Base-by-base conservation (phyloP, 2,888 invertebrate species). In the Meteorus colon region DNA sequence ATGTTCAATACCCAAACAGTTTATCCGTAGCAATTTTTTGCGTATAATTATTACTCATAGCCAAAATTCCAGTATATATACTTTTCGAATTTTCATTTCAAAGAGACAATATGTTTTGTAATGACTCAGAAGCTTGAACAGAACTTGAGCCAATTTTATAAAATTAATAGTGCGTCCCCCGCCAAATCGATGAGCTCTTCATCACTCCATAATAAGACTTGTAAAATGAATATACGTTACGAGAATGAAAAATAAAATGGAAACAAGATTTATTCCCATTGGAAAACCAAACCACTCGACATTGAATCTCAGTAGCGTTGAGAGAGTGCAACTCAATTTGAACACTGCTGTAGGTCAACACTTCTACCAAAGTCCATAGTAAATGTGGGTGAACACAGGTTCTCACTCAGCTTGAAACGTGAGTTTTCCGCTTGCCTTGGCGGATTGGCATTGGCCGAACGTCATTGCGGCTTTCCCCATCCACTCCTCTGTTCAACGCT, bases 361-460 rank as follows among this genome's bases (percentile, higher is more conserved):
- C 37, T 60, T 59, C 24, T 10, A 59, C 69, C 31, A 45, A 71
- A 71, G 62, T 71, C 62, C 59, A 37, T 31, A 45, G 62, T 27
- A 60, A 71, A 71, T 71, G 41, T 62, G 24, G 62, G 62, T 45
- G 71, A 71, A 62, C 71, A 70, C 60, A 60, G 41, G 24, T 71
- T 71, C 71, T 62, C 62, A 71, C 71, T 71, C 71, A 71, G 62
- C 45, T 45, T 45, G 71, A 71, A 71, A 71, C 62, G 62, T 59
- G 71, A 71, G 62, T 71, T 71, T 71, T 71, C 60, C 71, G 29
- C 31, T 71, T 71, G 60, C 62, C 62, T 62, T 62, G 55, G 45
- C 29, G 34, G 60, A 70, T 70, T 60, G 70, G 41, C 70, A 51
- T 70, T 37, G 51, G 55, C 41, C 27, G 19, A 55, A 55, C 59